Evolutionary conservation across 2,113 vertebrate genomes (phyloP).

Genomic region (Vombatus ursinus): DNA sequence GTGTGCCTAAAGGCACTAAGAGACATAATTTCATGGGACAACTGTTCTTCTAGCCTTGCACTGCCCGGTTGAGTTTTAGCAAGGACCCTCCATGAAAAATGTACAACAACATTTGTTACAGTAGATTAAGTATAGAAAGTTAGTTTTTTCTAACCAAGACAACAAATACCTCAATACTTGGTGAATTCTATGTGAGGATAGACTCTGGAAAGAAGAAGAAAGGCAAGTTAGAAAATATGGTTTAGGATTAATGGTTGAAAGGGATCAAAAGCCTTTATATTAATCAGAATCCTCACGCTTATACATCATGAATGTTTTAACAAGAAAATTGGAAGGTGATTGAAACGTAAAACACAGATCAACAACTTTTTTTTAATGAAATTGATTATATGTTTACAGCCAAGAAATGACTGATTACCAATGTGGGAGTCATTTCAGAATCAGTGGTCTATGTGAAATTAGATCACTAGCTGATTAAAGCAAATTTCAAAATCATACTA

Average conservation of each 20-base stretch:
- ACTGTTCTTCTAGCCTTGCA: not conserved
- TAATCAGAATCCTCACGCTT: not conserved
- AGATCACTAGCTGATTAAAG: not conserved
- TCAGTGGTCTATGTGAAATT: not conserved
- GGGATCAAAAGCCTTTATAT: not conserved
- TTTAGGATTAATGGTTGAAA: not conserved
- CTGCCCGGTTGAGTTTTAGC: not conserved
- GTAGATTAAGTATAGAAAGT: not conserved
- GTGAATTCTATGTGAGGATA: not conserved
- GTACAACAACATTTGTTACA: not conserved
- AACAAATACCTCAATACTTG: not conserved
- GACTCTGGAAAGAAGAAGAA: not conserved
- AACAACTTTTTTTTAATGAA: not conserved
- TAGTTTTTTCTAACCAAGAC: not conserved
- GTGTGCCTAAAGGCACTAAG: not conserved
- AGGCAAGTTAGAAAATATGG: not conserved
- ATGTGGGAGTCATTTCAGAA: not conserved
- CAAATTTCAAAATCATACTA: not conserved
- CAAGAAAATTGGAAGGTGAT: not conserved
- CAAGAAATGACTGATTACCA: not conserved
- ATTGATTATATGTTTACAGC: not conserved
- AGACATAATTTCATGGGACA: not conserved
- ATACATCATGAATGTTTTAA: not conserved
- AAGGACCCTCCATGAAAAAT: not conserved
- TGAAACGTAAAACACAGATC: not conserved